Evolutionary conservation across 1,140 invertebrate genomes (phyloP), one percentile per base, ranked within the genome.

Genomic region (Campoletis sonorensis): DNA sequence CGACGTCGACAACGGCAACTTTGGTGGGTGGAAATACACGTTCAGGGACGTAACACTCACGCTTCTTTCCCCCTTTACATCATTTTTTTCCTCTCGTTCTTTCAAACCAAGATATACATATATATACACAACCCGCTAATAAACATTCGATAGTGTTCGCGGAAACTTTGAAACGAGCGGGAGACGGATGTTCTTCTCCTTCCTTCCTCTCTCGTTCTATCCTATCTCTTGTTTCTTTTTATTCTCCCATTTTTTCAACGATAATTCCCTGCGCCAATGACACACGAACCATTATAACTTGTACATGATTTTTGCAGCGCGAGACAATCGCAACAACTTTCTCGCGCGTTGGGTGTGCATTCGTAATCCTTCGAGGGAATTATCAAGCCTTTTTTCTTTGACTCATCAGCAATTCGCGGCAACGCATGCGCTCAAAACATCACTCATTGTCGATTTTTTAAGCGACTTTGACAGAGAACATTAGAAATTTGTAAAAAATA

Each of bases 21-120:
- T 70, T 30, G 78, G 80, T 81, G 82, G 83, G 80, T 82, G 83
- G 80, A 79, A 84, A 80, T 84, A 70, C 49, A 77, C 30, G 40
- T 26, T 45, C 83, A 84, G 83, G 83, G 81, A 51, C 80, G 83
- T 84, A 82, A 54, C 51, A 54, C 51, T 54, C 51, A n/a, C 11
- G 18, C 16, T 54, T 82, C 33, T 73, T 75, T 75, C n/a, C 16
- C 21, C 30, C 67, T 64, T 79, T 21, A 40, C n/a, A 33, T 37
- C 4, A 23, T 58, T 77, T 77, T 79, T 26, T 64, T 13, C 15
- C 61, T 64, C 61, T 64, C 61, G 26, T 70, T 33, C 27, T 45
- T 45, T 64, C 61, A 26, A 23, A 64, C n/a, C 61, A 13, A 23
- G 61, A 64, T 23, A 33, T 16, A 27, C 10, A 21, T 33, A 23